Evolutionary conservation across 2,888 invertebrate species (phyloP).

Genomic region (Agrochola circellaris): DNA sequence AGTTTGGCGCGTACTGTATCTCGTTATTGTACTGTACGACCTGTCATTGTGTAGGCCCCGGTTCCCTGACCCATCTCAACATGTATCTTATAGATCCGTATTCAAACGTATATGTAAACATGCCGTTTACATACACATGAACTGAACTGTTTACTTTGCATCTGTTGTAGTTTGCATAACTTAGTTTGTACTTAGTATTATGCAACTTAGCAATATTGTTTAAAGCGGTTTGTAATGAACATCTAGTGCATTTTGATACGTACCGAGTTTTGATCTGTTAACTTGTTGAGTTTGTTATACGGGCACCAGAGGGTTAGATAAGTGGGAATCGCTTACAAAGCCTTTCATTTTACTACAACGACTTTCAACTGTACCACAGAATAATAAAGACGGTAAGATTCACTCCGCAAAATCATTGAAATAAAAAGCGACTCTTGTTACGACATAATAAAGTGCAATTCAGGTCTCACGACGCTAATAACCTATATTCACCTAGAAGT

Average conservation of each 20-base stretch:
- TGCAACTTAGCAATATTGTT: constrained; percentile 21
- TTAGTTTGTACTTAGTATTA: constrained; percentile 36
- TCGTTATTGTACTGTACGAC: not conserved
- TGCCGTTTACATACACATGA: constrained; percentile 26
- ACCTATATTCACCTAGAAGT: too few relatives aligned
- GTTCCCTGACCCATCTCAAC: constrained; percentile 27
- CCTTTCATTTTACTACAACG: too few relatives aligned
- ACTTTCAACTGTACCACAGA: too few relatives aligned
- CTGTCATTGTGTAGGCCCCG: too few relatives aligned
- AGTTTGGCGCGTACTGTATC: too few relatives aligned
- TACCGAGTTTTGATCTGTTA: not conserved
- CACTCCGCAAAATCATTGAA: too few relatives aligned
- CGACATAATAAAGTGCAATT: too few relatives aligned
- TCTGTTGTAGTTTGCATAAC: constrained; percentile 41
- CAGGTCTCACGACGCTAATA: too few relatives aligned
- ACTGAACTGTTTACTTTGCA: constrained; percentile 32
- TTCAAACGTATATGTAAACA: constrained; percentile 27
- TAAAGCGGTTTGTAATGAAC: constrained; percentile 14
- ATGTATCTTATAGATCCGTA: constrained; percentile 20
- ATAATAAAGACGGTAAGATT: too few relatives aligned
- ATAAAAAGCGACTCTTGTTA: too few relatives aligned
- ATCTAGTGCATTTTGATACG: not conserved
- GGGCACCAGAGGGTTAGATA: not conserved
- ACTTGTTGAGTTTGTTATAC: not conserved
- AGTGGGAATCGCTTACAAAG: too few relatives aligned